These are phyloP conservation scores for Drosophila auraria DNA, from an alignment of 1,140 invertebrate genomes.

Conservation along the genomic window DNA sequence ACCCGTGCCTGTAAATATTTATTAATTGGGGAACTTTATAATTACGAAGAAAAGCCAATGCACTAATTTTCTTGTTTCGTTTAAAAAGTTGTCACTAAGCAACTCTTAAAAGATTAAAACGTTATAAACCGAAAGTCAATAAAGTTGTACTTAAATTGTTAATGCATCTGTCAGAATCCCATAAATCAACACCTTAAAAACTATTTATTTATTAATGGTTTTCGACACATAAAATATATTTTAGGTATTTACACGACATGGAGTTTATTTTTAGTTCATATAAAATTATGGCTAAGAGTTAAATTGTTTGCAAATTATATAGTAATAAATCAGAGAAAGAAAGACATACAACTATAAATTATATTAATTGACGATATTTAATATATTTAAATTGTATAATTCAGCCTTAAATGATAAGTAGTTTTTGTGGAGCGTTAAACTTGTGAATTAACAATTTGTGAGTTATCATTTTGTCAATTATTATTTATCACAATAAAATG, in stretches of 20 bases:
- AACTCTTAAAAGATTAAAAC: background rate
- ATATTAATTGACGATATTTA: background rate
- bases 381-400: background rate
- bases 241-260: background rate
- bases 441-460: background rate
- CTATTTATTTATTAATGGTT: no score
- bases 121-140: background rate
- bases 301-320: no score
- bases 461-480: background rate
- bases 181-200: background rate
- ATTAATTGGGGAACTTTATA: background rate
- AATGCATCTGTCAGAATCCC: background rate
- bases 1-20: slow-evolving; percentile 2
- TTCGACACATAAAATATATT: background rate
- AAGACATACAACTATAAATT: no score
- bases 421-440: no score
- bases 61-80: no score
- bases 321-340: background rate
- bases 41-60: background rate
- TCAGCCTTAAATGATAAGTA: no score
- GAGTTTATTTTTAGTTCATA: background rate
- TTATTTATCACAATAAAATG: no score
- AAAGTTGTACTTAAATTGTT: background rate
- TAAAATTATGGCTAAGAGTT: background rate
- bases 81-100: background rate